Evolutionary conservation across 2,113 vertebrate species (phyloP).

Genomic region (Dolichotis patagonum): DNA sequence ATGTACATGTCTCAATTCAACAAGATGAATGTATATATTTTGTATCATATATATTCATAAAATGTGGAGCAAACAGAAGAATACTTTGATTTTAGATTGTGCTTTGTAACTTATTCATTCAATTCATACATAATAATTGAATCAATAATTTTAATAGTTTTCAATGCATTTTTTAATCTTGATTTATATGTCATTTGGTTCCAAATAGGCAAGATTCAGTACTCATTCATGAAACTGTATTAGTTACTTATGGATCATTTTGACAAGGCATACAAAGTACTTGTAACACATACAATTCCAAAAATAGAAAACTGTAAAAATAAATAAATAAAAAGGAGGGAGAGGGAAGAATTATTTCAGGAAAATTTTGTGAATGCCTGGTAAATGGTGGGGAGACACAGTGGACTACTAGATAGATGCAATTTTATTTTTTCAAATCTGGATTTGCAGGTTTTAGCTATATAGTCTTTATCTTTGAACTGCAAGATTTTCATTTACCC

Average conservation of each 20-base stretch:
- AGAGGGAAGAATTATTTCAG: not conserved
- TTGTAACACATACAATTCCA: not conserved
- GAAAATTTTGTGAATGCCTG: not conserved
- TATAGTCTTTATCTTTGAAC: not conserved
- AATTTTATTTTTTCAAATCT: not conserved
- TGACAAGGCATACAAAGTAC: not conserved
- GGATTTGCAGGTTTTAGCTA: not conserved
- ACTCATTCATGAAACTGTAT: not conserved
- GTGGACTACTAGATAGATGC: not conserved
- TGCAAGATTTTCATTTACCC: not conserved
- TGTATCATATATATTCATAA: not conserved
- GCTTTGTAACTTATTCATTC: not conserved
- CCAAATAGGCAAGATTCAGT: not conserved
- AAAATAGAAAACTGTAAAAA: not conserved
- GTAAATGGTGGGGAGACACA: not conserved
- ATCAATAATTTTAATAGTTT: not conserved
- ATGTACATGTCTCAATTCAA: not conserved
- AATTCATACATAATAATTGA: not conserved
- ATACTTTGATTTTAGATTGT: not conserved
- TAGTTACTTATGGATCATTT: not conserved
- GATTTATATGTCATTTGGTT: not conserved
- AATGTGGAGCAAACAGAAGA: not conserved
- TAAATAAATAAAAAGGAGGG: not conserved
- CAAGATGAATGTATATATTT: not conserved
- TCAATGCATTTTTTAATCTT: not conserved